Evolutionary conservation across 2,113 vertebrate genomes (phyloP), one percentile per base, ranked within the genome.

Genomic region (Myocastor coypus): DNA sequence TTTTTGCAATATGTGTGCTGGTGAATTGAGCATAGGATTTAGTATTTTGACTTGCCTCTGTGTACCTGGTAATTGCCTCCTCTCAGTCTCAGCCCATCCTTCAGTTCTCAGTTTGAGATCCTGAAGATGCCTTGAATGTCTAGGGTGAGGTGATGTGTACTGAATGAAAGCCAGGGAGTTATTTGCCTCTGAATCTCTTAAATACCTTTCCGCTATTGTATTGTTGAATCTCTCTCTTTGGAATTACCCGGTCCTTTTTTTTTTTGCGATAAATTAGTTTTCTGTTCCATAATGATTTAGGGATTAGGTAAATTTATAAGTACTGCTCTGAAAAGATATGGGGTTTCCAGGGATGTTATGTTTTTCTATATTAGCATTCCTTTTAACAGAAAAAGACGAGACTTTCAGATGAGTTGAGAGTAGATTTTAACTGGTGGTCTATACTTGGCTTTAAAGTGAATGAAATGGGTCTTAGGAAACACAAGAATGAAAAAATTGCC

Each of bases 401-500:
- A 71, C 34, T 55, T 86, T 87, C 30, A 40, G 42, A 46, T 77
- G 50, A 83, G 30, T 40, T 40, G 46, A 50, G 75, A 69, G 1
- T n/a, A 84, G 37, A 42, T 84, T 84, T 90, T 87, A 92, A 30
- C 14, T 83, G 83, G 26, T 61, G 69, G 0, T 75, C 2, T 59
- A 26, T 73, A 34, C 28, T 94, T 92, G 8, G 34, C 9, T 94
- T 96, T 96, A 91, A n/a, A 92, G 32, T 91, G 83, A 92, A 24
- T 86, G 16, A 96, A 10, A 89, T 97, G 3, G 24, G n/a, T 89
- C 40, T 68, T 88, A 68, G 69, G 50, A 96, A 94, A 91, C 7
- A 82, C 2, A 87, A 85, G 83, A 94, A 77, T 94, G 46, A 97
- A 77, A 50, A 94, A 82, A 63, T 91, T 94, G n/a, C 97, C 46